These are phyloP conservation scores for Silvanus unidentatus DNA, from an alignment of 2,888 invertebrate species.

Conservation along the genomic window DNA sequence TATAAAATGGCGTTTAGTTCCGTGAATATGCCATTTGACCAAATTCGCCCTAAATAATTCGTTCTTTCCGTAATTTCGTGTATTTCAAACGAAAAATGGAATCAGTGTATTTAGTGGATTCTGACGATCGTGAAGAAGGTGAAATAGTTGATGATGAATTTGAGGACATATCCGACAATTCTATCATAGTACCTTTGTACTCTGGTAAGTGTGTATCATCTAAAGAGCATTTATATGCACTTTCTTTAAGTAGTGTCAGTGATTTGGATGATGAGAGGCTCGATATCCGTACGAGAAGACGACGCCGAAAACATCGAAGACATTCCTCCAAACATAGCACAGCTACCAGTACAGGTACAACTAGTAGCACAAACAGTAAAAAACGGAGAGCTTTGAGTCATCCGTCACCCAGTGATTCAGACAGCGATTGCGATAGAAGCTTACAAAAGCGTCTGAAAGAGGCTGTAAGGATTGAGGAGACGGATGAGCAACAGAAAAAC, in stretches of 20 bases:
- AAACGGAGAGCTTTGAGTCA: no score
- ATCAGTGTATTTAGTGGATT: background rate
- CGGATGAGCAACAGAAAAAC: slow-evolving; percentile 20
- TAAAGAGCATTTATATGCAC: slow-evolving; percentile 41
- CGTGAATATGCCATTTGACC: no score
- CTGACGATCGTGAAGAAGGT: slow-evolving; percentile 40
- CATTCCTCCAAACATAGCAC: slow-evolving; percentile 4
- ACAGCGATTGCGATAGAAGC: slow-evolving; percentile 23
- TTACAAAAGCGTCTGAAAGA: slow-evolving; percentile 48
- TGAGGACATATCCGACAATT: slow-evolving; percentile 44
- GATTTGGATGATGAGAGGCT: slow-evolving; percentile 19
- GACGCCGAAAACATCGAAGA: slow-evolving; percentile 13
- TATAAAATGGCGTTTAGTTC: no score
- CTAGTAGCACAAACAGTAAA: no score
- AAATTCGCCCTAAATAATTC: no score
- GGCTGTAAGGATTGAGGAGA: slow-evolving; percentile 46
- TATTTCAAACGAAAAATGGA: no score
- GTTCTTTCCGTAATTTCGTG: no score
- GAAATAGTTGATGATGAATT: slow-evolving; percentile 44
- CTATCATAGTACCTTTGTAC: slow-evolving; percentile 33
- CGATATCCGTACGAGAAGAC: slow-evolving; percentile 12
- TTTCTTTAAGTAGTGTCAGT: slow-evolving; percentile 46
- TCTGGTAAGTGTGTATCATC: slow-evolving; percentile 43
- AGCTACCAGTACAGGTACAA: no score
- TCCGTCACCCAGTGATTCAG: slow-evolving; percentile 17